Conservation (phyloP, 2,888 invertebrate species). For the Caenorhabditis afra region DNA sequence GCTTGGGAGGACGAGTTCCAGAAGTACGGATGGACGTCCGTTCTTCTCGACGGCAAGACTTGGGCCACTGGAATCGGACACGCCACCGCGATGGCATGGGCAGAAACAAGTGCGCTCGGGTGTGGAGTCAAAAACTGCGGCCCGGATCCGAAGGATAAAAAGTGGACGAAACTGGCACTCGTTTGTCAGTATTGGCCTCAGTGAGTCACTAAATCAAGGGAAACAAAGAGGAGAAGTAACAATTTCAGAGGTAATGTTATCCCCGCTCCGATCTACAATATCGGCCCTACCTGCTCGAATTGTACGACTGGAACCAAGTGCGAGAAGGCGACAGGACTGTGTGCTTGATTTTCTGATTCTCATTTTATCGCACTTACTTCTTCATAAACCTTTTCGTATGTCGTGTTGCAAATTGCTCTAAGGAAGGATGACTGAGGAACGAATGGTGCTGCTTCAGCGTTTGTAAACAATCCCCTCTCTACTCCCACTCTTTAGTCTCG, state of each 20-base stretch:
- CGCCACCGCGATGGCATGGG: slow-evolving; percentile 52
- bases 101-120: slow-evolving; percentile 33
- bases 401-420: no score
- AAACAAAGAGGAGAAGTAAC: no score
- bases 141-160: slow-evolving; percentile 17
- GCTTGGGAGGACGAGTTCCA: slow-evolving; percentile 34
- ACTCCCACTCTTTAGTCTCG: not conserved
- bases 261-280: slow-evolving; percentile 23
- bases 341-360: no score
- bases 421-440: no score
- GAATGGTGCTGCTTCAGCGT: no score
- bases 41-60: slow-evolving; percentile 9
- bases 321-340: no score
- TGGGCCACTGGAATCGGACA: slow-evolving; percentile 53
- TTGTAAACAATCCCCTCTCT: not conserved
- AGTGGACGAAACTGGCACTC: slow-evolving; percentile 50
- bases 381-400: no score
- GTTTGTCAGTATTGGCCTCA: slow-evolving; percentile 54
- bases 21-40: slow-evolving; percentile 47
- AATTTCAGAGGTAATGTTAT: slow-evolving; percentile 51
- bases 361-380: no score
- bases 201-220: not conserved
- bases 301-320: no score
- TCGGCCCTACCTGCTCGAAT: no score
- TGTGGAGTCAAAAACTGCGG: slow-evolving; percentile 55